Evolutionary conservation across 2,797 vertebrate species (phyloP).

Genomic region (Peromyscus nudipes): DNA sequence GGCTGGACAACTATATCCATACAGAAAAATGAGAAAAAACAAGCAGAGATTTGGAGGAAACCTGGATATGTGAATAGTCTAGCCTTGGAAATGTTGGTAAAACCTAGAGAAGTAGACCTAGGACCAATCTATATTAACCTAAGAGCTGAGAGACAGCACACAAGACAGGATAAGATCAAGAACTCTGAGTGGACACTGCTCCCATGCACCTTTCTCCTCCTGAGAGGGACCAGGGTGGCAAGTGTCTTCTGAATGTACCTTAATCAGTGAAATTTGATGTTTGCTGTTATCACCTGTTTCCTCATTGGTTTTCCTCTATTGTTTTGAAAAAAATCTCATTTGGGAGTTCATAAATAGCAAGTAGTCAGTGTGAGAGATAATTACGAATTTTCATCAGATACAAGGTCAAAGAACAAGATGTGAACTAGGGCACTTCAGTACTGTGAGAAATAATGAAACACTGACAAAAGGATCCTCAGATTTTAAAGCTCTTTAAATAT

Average conservation of each 20-base stretch:
- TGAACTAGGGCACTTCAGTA: not conserved
- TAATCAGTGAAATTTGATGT: not conserved
- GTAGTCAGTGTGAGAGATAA: not conserved
- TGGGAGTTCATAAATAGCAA: slow-evolving; percentile 44
- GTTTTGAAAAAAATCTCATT: not conserved
- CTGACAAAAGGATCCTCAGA: not conserved
- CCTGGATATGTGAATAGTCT: not conserved
- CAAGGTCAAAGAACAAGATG: not conserved
- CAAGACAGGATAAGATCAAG: not conserved
- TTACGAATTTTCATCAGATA: slow-evolving; percentile 2
- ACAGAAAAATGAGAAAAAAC: not conserved
- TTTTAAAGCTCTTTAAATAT: slow-evolving; percentile 34
- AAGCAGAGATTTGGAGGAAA: not conserved
- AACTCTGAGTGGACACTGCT: not conserved
- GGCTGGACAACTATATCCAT: not conserved
- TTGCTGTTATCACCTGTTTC: not conserved
- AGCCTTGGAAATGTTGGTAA: not conserved
- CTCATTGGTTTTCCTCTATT: not conserved
- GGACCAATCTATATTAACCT: not conserved
- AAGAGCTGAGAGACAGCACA: not conserved
- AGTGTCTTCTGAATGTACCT: not conserved
- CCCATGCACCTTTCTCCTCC: not conserved
- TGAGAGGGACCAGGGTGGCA: not conserved
- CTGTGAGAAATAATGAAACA: slow-evolving; percentile 6
- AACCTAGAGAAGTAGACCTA: not conserved